Evolutionary conservation across 2,113 vertebrate species (phyloP), one percentile per base, ranked within the genome.

Genomic region (Phaethornis superciliosus): DNA sequence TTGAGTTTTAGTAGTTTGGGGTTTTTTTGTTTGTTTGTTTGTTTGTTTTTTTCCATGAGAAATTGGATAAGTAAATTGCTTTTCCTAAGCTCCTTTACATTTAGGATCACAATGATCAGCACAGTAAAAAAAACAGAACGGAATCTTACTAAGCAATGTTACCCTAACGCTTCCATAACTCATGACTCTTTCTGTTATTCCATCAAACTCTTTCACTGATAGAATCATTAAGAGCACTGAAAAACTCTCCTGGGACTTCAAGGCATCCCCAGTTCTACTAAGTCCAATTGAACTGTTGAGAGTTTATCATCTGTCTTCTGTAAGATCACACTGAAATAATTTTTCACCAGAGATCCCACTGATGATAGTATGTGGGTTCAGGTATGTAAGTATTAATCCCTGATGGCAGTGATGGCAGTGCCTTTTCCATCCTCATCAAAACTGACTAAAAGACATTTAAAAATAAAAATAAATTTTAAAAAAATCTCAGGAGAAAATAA

Each of bases 381-480:
- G 9, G 4, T 82, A 46, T 12, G 21, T 10, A 54, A n/a, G 23
- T 22, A 81, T 63, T 63, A 63, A 14, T 32, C 74, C 11, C 33
- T 60, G 71, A 26, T 19, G 13, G 47, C 11, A 78, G 7, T 60
- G 71, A 26, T 19, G 13, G 51, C 11, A 78, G 7, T 30, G 19
- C 3, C 32, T 12, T 78, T 0, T 0, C 56, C 54, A 21, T 3
- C 32, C 13, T 78, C 0, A 0, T 60, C 54, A 87, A 35, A 85
- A 88, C 10, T 32, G 30, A 55, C 55, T 72, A 54, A 51, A 60
- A 30, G 26, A 82, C 86, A 83, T 16, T 37, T 55, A 75, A 63
- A 75, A 33, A 20, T 35, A 47, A 79, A 62, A 1, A 5, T 56
- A 44, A 65, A 75, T 40, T 40, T 40, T 40, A 12, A 40, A 40